Evolutionary conservation across 2,797 vertebrate species (phyloP), one percentile per base, ranked within the genome.

Genomic region (Sebastes diploproa): DNA sequence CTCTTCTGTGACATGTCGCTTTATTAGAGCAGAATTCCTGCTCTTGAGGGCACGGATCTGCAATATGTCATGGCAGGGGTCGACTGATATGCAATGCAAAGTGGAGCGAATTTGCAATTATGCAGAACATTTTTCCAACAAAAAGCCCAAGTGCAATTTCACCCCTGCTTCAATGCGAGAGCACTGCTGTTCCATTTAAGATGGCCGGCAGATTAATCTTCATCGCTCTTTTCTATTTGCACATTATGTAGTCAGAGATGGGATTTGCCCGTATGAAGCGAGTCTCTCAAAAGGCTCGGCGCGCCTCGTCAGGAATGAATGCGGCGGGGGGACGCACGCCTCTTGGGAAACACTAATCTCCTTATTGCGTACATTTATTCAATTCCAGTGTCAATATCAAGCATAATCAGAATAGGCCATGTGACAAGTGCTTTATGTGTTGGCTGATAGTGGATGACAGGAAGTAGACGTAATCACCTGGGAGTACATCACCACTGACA

Each of bases 291-390:
- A 89, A 80, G 81, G 80, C 89, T 90, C 85, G 80, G 75, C 22
- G 34, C 9, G 61, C 67, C 81, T 94, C 91, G 85, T 91, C 88
- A 75, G 85, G 79, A 88, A 82, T 81, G 86, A 94, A 93, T 82
- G 80, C 68, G 80, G 82, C 67, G 65, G 66, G 75, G 82, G 83
- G 83, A 77, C 27, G 34, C 64, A 56, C 34, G 74, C 81, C 92
- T 92, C 91, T 86, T 84, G 85, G 91, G 93, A 94, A 91, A 92
- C 89, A 85, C 91, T 93, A 94, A 95, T 95, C 93, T 91, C 85
- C 87, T 94, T 92, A 93, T 85, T 91, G 86, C 77, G 64, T 85
- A 91, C 90, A 93, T 90, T 92, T 93, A 94, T 94, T 95, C 85
- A 93, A 93, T 94, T 94, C 88, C 74, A 89, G 88, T 87, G 92